phyloP scores from a whole-genome alignment of 2,113 vertebrate genomes.

The Ptilonorhynchus violaceus region DNA sequence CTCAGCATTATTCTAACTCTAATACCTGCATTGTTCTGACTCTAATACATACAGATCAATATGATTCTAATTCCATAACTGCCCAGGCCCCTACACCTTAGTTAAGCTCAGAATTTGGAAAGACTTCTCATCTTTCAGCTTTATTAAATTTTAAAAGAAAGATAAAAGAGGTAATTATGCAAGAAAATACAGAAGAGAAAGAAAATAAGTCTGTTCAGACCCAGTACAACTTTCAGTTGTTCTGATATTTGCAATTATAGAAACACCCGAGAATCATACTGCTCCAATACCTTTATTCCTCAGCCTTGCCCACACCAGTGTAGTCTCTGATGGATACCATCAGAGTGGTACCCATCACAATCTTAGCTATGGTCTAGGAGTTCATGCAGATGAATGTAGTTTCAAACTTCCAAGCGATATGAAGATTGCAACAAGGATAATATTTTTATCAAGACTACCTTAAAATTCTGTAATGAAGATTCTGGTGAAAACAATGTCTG shows the following conservation, averaged over 20 bases:
- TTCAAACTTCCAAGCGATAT: background rate
- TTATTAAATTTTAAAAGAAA: background rate
- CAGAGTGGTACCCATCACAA: background rate
- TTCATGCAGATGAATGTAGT: background rate
- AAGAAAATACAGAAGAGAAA: background rate
- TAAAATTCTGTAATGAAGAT: background rate
- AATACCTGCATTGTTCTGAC: no score
- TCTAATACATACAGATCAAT: no score
- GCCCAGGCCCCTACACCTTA: no score
- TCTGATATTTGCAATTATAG: background rate
- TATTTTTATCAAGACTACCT: background rate
- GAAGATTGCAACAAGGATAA: background rate
- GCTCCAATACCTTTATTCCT: background rate
- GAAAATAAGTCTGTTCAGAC: background rate
- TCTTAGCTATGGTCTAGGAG: background rate
- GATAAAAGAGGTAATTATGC: background rate
- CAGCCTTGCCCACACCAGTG: background rate
- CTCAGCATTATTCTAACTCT: no score
- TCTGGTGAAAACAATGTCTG: background rate
- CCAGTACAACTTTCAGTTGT: background rate
- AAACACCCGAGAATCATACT: background rate
- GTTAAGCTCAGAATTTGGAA: background rate
- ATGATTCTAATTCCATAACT: no score
- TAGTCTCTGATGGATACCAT: background rate
- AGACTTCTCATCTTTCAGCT: background rate